A percentile compares a stretch with the other conserved stretches of the same genome.
Conservation (phyloP, 2,888 invertebrate genomes). For the Periphyllus acericola region DNA sequence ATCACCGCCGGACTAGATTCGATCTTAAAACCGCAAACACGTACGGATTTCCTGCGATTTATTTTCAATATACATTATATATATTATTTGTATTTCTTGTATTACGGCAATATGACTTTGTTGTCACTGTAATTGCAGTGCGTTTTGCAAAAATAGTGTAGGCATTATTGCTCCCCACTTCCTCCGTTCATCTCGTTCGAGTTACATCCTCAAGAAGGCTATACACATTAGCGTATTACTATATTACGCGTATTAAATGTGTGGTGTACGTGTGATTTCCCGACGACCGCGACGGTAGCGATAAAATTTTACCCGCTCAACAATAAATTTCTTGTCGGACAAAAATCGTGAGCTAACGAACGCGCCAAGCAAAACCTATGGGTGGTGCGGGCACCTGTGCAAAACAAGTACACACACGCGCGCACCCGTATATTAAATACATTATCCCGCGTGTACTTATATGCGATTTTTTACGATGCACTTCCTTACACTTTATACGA, state of each 20-base stretch:
- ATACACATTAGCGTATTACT: neutral
- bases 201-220: neutral
- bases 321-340: neutral
- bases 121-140: neutral
- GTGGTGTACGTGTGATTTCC: neutral
- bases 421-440: neutral
- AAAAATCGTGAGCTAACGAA: neutral
- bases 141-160: neutral
- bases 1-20: constrained; percentile 41
- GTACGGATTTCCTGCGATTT: constrained; percentile 10
- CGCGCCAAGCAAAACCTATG: neutral
- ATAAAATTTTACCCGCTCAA: neutral
- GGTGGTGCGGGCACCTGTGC: neutral
- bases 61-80: neutral
- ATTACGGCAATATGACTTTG: neutral
- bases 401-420: neutral
- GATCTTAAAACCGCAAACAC: constrained; percentile 32
- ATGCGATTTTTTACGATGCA: neutral
- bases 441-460: neutral
- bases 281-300: neutral
- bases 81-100: neutral
- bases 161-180: neutral
- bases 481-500: neutral
- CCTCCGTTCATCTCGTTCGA: neutral
- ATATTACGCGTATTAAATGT: too few species aligned